These are phyloP conservation scores for Acrossocheilus fasciatus DNA, from an alignment of 2,797 vertebrate genomes.

Conservation along the genomic window DNA sequence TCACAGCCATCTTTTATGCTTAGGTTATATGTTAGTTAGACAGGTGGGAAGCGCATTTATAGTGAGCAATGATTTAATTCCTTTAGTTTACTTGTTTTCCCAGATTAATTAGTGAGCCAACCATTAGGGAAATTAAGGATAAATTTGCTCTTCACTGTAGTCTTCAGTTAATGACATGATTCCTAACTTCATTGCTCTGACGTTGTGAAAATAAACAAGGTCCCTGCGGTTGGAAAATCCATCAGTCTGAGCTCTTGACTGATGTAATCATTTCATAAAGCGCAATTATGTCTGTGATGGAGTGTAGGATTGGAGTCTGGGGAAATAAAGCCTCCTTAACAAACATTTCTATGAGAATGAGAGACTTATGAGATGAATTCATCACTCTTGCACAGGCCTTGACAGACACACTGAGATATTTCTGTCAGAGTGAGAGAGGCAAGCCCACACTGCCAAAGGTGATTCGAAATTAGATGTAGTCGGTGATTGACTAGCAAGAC, in stretches of 20 bases:
- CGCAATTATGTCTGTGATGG: slow-evolving; percentile 42
- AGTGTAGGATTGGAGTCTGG: slow-evolving; percentile 42
- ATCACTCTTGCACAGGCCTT: slow-evolving; percentile 24
- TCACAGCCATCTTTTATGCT: not conserved
- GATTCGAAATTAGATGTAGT: not conserved
- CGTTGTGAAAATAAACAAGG: slow-evolving; percentile 42
- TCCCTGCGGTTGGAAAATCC: slow-evolving; percentile 39
- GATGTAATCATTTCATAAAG: slow-evolving; percentile 52
- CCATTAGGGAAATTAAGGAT: slow-evolving; percentile 45
- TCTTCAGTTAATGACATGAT: slow-evolving; percentile 46
- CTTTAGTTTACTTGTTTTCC: slow-evolving; percentile 44
- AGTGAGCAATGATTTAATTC: slow-evolving; percentile 30
- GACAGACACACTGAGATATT: slow-evolving; percentile 17
- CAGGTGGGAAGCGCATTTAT: not conserved
- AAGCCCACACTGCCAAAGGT: slow-evolving; percentile 8
- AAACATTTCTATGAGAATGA: slow-evolving; percentile 44
- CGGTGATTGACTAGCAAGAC: not conserved
- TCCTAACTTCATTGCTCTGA: slow-evolving; percentile 42
- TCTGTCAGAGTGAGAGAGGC: not conserved
- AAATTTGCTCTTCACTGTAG: slow-evolving; percentile 37
- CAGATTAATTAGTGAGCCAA: slow-evolving; percentile 39
- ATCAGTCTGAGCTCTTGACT: slow-evolving; percentile 41
- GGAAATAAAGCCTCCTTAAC: slow-evolving; percentile 48
- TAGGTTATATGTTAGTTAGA: not conserved
- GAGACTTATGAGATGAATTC: slow-evolving; percentile 43